Evolutionary conservation across 2,113 vertebrate species (phyloP).

Genomic region (Gnathonemus echidnorhynchus): DNA sequence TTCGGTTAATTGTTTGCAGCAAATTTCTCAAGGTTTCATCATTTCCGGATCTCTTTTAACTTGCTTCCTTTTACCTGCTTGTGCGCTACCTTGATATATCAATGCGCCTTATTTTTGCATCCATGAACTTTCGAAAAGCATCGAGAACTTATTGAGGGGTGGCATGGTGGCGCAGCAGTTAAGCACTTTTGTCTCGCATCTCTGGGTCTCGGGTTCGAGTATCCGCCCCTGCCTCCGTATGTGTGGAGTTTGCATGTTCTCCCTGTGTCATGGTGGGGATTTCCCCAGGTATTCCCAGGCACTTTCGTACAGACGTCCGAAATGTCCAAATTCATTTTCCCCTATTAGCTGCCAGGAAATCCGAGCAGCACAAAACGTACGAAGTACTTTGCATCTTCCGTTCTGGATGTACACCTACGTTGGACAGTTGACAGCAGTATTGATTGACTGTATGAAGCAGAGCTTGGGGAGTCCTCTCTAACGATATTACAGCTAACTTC

Average conservation of each 20-base stretch:
- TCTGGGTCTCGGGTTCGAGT: no score
- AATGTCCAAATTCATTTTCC: not conserved
- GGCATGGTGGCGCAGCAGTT: not conserved
- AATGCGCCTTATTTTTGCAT: not conserved
- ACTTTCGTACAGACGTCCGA: no score
- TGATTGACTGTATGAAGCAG: not conserved
- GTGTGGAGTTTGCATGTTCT: not conserved
- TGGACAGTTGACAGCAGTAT: not conserved
- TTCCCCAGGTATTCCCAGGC: not conserved
- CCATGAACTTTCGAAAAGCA: not conserved
- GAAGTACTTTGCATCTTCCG: not conserved
- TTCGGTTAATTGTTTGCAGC: not conserved
- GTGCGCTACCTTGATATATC: not conserved
- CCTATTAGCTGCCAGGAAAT: not conserved
- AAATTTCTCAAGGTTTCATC: constrained; percentile 12
- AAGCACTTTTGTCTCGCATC: no score
- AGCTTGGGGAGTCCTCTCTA: not conserved
- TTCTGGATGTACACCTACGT: not conserved
- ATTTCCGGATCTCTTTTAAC: not conserved
- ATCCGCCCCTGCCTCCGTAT: no score
- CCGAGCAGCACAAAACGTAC: not conserved
- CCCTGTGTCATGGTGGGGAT: not conserved
- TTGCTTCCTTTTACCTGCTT: no score
- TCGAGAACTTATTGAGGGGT: not conserved
- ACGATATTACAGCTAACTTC: not conserved